Conservation (phyloP, 2,113 vertebrate genomes). For the Cyanoderma ruficeps region DNA sequence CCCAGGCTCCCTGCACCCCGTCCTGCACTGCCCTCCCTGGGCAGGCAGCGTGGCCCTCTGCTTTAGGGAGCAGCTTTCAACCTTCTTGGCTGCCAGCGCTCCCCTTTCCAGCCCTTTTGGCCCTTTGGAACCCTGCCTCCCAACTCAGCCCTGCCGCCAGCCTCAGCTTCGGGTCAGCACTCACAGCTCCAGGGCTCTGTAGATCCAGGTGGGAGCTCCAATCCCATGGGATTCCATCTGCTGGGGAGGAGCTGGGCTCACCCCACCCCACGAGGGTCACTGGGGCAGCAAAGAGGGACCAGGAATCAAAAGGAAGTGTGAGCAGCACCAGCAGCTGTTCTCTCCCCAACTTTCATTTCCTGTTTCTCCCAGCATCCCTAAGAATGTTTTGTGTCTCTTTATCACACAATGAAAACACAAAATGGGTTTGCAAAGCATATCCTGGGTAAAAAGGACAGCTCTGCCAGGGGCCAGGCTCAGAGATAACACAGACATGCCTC, state of each 20-base stretch:
- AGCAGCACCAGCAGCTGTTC: neutral
- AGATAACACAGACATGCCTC: neutral
- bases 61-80: neutral
- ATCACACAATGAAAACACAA: neutral
- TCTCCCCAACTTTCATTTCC: neutral
- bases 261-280: neutral
- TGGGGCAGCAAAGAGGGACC: neutral
- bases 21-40: neutral
- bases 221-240: neutral
- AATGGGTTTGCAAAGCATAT: neutral
- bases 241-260: neutral
- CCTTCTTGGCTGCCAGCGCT: neutral
- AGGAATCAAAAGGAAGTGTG: neutral
- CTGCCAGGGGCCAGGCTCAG: neutral
- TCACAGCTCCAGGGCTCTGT: neutral
- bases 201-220: neutral
- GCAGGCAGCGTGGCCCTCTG: fast-evolving
- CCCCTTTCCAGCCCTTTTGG: neutral
- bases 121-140: neutral
- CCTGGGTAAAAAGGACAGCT: neutral
- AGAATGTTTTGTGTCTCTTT: neutral
- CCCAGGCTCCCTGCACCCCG: neutral
- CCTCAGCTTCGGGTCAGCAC: neutral
- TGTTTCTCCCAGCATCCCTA: neutral
- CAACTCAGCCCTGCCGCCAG: neutral